Conservation (phyloP, 1,140 invertebrate genomes). For the Arion vulgaris region DNA sequence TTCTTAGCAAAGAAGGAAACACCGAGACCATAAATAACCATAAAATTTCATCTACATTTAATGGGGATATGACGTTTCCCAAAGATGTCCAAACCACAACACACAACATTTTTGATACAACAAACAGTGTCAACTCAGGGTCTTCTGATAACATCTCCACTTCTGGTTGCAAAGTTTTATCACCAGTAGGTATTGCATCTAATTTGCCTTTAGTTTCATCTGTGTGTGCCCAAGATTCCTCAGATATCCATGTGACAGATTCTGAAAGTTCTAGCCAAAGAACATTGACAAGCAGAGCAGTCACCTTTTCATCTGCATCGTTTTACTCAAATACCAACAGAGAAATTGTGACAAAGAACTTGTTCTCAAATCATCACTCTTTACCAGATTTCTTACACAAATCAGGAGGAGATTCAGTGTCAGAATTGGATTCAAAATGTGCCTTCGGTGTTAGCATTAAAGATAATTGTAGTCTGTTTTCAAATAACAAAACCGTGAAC, state of each 20-base stretch:
- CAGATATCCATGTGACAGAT: background rate
- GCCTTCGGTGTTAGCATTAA: background rate
- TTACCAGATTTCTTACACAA: background rate
- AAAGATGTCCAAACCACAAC: background rate
- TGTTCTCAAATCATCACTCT: background rate
- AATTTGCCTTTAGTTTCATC: background rate
- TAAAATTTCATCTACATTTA: background rate
- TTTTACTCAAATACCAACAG: slow-evolving; percentile 12
- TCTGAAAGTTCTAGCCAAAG: too few relatives aligned
- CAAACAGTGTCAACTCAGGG: background rate
- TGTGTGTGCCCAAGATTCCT: background rate
- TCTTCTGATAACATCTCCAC: background rate
- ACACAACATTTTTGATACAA: background rate
- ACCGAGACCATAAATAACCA: background rate
- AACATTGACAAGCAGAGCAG: background rate
- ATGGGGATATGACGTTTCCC: background rate
- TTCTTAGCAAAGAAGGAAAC: background rate
- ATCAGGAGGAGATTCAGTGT: background rate
- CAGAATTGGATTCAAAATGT: too few relatives aligned
- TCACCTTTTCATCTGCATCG: background rate
- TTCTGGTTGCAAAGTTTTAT: background rate
- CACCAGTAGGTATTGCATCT: background rate
- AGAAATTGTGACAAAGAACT: slow-evolving; percentile 4
- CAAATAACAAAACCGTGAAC: background rate
- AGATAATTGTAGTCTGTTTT: background rate